These are phyloP conservation scores for Notiomystis cincta DNA, from an alignment of 2,113 vertebrate species.

Conservation along the genomic window DNA sequence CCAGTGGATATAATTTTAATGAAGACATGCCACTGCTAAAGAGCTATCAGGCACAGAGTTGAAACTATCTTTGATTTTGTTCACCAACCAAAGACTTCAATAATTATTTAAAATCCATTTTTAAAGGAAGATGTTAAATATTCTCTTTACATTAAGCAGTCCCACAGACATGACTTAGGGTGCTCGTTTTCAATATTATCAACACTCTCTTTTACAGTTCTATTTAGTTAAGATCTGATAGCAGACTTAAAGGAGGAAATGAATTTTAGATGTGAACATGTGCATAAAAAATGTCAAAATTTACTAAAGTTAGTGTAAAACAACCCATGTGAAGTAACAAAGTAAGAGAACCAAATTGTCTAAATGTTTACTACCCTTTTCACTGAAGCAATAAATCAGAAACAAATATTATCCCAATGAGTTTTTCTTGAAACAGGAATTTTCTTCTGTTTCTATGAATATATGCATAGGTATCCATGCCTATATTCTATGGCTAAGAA, in stretches of 20 bases:
- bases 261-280: not conserved
- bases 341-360: not conserved
- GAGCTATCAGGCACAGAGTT: conserved; percentile 49
- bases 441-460: not conserved
- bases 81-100: conserved; percentile 19
- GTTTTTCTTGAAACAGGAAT: not conserved
- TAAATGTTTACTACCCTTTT: not conserved
- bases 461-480: not conserved
- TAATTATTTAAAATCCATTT: conserved; percentile 16
- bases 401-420: not conserved
- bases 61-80: conserved; percentile 66
- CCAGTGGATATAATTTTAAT: conserved; percentile 63
- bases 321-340: not conserved
- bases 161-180: not conserved
- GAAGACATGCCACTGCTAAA: conserved; percentile 61
- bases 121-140: conserved; percentile 16
- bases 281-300: not conserved
- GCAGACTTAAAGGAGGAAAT: not conserved
- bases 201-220: not conserved
- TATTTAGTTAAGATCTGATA: not conserved
- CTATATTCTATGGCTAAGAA: not conserved
- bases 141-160: conserved; percentile 33
- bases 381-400: not conserved
- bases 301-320: not conserved
- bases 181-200: conserved; percentile 21